A percentile compares a stretch with the other conserved stretches of the same genome.
Conservation (phyloP, 35 echinoderm and acorn worm species). For the Nesometra sesokonis region DNA sequence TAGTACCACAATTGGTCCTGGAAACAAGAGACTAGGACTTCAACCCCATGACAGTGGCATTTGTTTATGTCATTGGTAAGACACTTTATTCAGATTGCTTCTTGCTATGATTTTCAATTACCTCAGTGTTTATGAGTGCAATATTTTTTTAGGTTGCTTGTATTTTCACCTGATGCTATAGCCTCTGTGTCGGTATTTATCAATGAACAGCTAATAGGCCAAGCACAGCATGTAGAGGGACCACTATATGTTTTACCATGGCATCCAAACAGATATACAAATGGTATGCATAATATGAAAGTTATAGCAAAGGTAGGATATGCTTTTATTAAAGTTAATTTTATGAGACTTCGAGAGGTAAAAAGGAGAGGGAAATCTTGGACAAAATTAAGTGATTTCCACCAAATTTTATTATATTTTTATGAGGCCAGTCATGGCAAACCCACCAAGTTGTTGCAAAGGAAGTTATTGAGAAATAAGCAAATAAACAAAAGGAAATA, state of each 20-base stretch:
- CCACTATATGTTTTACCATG: constrained; percentile 77
- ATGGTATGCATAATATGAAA: constrained; percentile 58
- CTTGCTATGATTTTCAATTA: background rate
- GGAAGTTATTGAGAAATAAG: too few species aligned
- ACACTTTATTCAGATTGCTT: background rate
- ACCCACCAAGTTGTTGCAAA: too few species aligned
- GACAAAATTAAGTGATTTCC: too few species aligned
- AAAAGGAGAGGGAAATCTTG: too few species aligned
- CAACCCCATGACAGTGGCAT: too few species aligned
- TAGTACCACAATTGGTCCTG: too few species aligned
- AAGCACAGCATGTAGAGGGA: constrained; percentile 60
- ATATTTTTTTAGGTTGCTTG: constrained; percentile 47
- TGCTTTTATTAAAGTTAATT: too few species aligned
- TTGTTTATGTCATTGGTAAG: too few species aligned
- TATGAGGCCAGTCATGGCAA: background rate
- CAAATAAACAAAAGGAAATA: too few species aligned
- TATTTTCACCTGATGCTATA: constrained; percentile 66
- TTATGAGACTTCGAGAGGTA: too few species aligned
- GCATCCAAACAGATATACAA: constrained; percentile 48
- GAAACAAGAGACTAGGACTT: too few species aligned
- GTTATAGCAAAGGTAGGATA: constrained; percentile 69
- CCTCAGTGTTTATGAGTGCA: background rate
- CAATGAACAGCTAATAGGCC: constrained; percentile 40
- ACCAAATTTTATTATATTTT: background rate
- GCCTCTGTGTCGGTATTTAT: constrained; percentile 42